Evolutionary conservation across 92 coral and sea anemone genomes (phyloP).

Genomic region (Virgularia gustaviana): DNA sequence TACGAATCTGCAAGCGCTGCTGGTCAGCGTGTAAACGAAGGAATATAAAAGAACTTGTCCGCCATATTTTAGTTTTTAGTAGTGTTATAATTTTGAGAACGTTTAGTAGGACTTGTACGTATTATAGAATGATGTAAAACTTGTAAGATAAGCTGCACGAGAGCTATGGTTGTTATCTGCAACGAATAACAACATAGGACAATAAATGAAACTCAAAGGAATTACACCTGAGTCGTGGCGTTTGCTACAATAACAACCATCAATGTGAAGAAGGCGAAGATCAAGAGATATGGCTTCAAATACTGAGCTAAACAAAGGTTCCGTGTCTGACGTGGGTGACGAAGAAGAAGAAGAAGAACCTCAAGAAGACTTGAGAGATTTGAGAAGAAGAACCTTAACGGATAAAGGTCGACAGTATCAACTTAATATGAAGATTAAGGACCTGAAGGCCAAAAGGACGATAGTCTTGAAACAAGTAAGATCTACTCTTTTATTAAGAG

Average conservation of each 20-base stretch:
- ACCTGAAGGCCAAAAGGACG: slow-evolving; percentile 12
- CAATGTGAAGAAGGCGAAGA: not conserved
- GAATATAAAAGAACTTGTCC: not conserved
- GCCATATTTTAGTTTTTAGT: not conserved
- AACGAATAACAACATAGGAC: no score
- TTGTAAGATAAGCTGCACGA: no score
- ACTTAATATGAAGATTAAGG: slow-evolving; percentile 20
- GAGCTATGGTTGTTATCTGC: no score
- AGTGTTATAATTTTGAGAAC: no score
- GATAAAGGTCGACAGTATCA: slow-evolving; percentile 20
- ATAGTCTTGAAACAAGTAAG: slow-evolving; percentile 16
- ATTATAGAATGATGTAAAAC: no score
- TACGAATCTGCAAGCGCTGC: no score
- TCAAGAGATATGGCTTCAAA: not conserved
- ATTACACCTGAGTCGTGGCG: not conserved
- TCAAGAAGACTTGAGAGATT: no score
- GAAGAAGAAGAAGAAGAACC: not conserved
- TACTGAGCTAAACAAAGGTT: not conserved
- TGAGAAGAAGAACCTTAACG: slow-evolving; percentile 4
- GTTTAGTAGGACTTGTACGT: not conserved
- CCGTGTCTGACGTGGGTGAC: not conserved
- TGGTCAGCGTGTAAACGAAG: no score
- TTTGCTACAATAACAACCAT: slow-evolving; percentile 9
- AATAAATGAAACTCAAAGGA: no score
- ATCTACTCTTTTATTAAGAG: slow-evolving; percentile 30